phyloP scores from a whole-genome alignment of 2,797 vertebrate species.

The Tapirus indicus region DNA sequence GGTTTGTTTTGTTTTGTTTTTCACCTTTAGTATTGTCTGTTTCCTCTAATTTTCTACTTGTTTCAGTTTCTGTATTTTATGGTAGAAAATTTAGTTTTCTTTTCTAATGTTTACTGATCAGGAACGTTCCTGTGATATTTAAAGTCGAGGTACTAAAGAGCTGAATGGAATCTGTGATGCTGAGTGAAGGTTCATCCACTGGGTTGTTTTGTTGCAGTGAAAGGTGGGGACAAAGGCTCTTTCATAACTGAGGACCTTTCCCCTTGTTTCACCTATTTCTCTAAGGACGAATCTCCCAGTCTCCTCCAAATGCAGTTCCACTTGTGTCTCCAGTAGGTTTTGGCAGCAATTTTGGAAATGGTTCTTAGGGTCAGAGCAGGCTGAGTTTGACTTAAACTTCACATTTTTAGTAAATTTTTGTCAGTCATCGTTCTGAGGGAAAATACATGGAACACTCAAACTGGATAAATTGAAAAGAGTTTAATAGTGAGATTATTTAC shows the following conservation, averaged over 20 bases:
- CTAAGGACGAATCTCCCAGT: background rate
- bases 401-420: background rate
- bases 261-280: background rate
- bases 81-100: background rate
- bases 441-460: background rate
- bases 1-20: background rate
- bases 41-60: background rate
- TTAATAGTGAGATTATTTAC: background rate
- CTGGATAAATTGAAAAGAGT: background rate
- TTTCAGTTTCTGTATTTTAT: background rate
- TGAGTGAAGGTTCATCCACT: background rate
- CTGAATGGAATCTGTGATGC: background rate
- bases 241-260: background rate
- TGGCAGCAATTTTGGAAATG: background rate
- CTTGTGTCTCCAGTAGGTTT: no score
- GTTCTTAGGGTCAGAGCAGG: background rate
- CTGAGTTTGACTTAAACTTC: background rate
- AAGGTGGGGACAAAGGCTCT: background rate
- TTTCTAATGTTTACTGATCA: background rate
- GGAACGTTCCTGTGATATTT: background rate
- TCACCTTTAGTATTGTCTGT: background rate
- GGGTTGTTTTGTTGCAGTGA: background rate
- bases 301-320: background rate
- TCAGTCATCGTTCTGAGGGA: background rate
- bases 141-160: background rate